Evolutionary conservation across 2,888 invertebrate species (phyloP).

Genomic region (Heteromurus nitidus): DNA sequence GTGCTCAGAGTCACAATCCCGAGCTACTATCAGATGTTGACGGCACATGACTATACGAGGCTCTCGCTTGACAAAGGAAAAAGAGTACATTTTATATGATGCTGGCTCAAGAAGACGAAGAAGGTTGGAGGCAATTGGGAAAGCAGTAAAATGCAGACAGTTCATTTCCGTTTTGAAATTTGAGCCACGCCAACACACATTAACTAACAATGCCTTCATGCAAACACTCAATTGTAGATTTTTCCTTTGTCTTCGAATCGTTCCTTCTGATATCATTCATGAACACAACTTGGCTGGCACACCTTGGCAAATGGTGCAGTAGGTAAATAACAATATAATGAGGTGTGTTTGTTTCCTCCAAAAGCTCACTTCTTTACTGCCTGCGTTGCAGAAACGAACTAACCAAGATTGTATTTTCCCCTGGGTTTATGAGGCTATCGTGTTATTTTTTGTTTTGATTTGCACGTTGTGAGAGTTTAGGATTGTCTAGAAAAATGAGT

Average conservation of each 20-base stretch:
- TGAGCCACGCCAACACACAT: neutral
- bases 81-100: constrained; percentile 2
- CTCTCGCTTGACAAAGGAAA: constrained; percentile 4
- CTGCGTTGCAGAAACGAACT: neutral
- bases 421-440: neutral
- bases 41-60: constrained; percentile 14
- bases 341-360: constrained; percentile 12
- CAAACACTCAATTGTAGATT: neutral
- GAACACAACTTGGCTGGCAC: too few relatives aligned
- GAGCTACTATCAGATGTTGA: constrained; percentile 40
- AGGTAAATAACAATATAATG: constrained; percentile 13
- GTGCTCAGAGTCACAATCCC: neutral
- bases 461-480: neutral
- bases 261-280: neutral
- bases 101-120: constrained; percentile 1
- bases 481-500: too few relatives aligned
- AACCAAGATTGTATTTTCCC: neutral
- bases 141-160: constrained; percentile 36
- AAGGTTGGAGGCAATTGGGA: constrained; percentile 21
- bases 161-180: constrained; percentile 43
- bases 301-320: neutral
- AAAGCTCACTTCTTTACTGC: neutral
- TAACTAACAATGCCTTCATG: neutral
- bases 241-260: constrained; percentile 13
- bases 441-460: constrained; percentile 11